A percentile compares a stretch with the other conserved stretches of the same genome.
phyloP scores from a whole-genome alignment of 2,888 invertebrate species.

The Dasypogon diadema region DNA sequence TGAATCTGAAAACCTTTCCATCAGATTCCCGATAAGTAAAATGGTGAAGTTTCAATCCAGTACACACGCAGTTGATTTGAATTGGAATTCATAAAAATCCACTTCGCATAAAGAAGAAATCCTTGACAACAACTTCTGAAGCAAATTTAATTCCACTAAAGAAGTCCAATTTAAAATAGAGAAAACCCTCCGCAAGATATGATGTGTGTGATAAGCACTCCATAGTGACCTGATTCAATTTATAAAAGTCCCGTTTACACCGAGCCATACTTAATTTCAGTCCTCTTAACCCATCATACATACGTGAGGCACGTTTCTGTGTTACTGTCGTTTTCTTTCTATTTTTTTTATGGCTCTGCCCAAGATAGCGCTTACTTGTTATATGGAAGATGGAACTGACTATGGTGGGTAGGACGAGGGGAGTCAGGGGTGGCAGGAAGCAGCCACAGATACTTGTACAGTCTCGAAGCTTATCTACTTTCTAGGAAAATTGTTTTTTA shows the following conservation, averaged over 20 bases:
- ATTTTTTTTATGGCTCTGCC: slow-evolving; percentile 43
- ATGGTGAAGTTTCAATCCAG: neutral
- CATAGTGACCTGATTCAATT: slow-evolving; percentile 53
- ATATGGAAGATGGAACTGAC: neutral
- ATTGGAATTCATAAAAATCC: slow-evolving; percentile 21
- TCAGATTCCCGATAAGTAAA: slow-evolving; percentile 4
- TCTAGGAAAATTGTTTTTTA: slow-evolving; percentile 55
- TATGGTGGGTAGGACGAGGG: neutral
- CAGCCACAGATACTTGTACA: slow-evolving; percentile 42
- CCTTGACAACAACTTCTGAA: neutral
- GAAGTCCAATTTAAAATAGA: neutral
- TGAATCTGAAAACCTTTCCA: slow-evolving; percentile 4
- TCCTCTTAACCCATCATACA: slow-evolving; percentile 53
- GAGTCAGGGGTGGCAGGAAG: slow-evolving; percentile 1
- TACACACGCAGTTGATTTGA: neutral
- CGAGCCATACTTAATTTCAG: slow-evolving; percentile 54
- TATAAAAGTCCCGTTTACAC: slow-evolving; percentile 52
- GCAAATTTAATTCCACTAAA: neutral
- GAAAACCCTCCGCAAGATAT: neutral
- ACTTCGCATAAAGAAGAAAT: neutral
- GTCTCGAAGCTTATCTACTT: slow-evolving; percentile 52
- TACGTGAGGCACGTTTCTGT: slow-evolving; percentile 52
- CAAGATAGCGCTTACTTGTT: slow-evolving; percentile 47
- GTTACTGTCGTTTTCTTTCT: slow-evolving; percentile 45
- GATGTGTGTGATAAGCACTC: slow-evolving; percentile 21